These are phyloP conservation scores for Paralvinella palmiformis DNA, from an alignment of 1,140 invertebrate genomes.

Conservation along the genomic window DNA sequence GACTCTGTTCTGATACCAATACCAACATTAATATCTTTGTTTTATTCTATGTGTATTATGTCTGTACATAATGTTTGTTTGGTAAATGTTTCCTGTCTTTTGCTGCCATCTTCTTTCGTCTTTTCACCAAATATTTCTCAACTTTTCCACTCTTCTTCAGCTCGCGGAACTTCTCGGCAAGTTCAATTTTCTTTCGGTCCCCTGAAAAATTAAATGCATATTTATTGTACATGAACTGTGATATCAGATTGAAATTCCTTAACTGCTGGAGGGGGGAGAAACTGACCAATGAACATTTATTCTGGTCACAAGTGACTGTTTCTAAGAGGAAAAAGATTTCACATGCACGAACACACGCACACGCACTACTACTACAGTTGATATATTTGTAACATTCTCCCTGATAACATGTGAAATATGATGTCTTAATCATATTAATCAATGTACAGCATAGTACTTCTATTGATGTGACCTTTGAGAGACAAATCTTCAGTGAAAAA, in stretches of 20 bases:
- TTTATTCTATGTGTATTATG: too few species aligned
- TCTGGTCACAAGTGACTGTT: neutral
- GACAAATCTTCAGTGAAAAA: too few species aligned
- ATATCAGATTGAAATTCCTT: neutral
- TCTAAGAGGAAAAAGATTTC: neutral
- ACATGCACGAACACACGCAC: neutral
- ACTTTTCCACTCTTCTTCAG: slow-evolving; percentile 65
- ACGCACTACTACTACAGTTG: too few species aligned
- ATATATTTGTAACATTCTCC: too few species aligned
- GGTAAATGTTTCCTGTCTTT: slow-evolving; percentile 42
- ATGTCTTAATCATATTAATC: too few species aligned
- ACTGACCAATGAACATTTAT: neutral
- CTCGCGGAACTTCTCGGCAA: slow-evolving; percentile 67
- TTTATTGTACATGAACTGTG: neutral
- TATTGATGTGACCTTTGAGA: too few species aligned
- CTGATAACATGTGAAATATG: too few species aligned
- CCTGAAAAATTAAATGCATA: slow-evolving; percentile 55
- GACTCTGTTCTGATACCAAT: too few species aligned
- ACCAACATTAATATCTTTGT: too few species aligned
- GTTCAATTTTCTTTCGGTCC: slow-evolving; percentile 60
- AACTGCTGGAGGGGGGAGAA: neutral
- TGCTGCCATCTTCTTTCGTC: slow-evolving; percentile 59
- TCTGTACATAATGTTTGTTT: too few species aligned
- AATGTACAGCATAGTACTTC: too few species aligned
- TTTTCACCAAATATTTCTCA: slow-evolving; percentile 67